Evolutionary conservation across 2,888 invertebrate species (phyloP).

Genomic region (Parnassius mnemosyne): DNA sequence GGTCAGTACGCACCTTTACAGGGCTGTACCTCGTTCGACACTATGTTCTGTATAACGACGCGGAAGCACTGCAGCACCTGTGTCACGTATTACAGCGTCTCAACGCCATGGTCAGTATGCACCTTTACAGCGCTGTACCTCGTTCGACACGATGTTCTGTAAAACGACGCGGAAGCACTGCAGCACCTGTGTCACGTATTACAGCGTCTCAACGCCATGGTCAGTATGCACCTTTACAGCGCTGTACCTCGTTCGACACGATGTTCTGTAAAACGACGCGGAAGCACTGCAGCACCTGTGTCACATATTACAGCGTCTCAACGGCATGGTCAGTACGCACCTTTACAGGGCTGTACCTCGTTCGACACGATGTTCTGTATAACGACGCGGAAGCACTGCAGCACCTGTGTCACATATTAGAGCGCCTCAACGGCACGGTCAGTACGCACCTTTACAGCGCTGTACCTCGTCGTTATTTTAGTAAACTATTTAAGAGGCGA

Average conservation of each 20-base stretch:
- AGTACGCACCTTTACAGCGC: too few relatives aligned
- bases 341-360: too few relatives aligned
- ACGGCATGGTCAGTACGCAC: slow-evolving; percentile 83
- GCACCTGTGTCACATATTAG: slow-evolving; percentile 91
- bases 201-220: slow-evolving; percentile 90
- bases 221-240: slow-evolving; percentile 44
- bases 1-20: slow-evolving; percentile 59
- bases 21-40: too few relatives aligned
- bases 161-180: slow-evolving; percentile 84
- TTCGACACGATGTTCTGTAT: slow-evolving; percentile 33
- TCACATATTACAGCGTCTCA: slow-evolving; percentile 91
- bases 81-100: slow-evolving; percentile 91
- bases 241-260: too few relatives aligned
- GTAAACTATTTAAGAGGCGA: too few relatives aligned
- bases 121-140: too few relatives aligned
- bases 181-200: slow-evolving; percentile 92
- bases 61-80: slow-evolving; percentile 89
- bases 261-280: slow-evolving; percentile 68
- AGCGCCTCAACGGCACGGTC: slow-evolving; percentile 90
- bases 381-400: too few relatives aligned
- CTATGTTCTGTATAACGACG: slow-evolving; percentile 64
- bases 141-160: slow-evolving; percentile 14
- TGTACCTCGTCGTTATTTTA: too few relatives aligned
- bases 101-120: slow-evolving; percentile 84
- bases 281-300: slow-evolving; percentile 90